phyloP scores from a whole-genome alignment of 2,797 vertebrate genomes.

The Threskiornis aethiopicus region DNA sequence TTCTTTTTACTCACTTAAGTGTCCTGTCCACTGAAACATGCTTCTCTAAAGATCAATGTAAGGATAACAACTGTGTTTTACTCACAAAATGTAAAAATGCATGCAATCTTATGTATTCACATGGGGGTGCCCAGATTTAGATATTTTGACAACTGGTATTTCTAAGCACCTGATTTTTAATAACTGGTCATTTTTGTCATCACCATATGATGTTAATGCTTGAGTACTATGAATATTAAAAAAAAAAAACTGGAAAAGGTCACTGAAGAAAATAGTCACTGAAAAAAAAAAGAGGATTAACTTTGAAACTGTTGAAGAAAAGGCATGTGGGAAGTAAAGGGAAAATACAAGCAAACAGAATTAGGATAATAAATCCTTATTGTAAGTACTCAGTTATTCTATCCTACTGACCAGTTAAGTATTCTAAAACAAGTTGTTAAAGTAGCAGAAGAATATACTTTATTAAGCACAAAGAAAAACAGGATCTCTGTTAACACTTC shows the following conservation, averaged over 20 bases:
- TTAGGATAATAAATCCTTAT: not conserved
- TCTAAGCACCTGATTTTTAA: not conserved
- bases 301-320: not conserved
- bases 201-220: not conserved
- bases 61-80: not conserved
- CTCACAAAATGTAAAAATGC: not conserved
- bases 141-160: not conserved
- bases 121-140: not conserved
- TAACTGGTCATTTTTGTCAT: not conserved
- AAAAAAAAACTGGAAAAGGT: not conserved
- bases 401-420: not conserved
- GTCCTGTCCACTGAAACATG: not conserved
- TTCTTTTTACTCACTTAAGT: not conserved
- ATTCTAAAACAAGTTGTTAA: not conserved
- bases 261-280: not conserved
- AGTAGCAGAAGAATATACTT: not conserved
- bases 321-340: not conserved
- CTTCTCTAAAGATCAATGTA: fast-evolving
- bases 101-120: not conserved
- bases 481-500: not conserved
- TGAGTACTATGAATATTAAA: not conserved
- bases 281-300: not conserved
- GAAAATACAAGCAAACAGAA: not conserved
- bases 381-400: not conserved
- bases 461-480: not conserved